These are phyloP conservation scores for Callimorpha dominula DNA, from an alignment of 2,888 invertebrate genomes.

Conservation along the genomic window DNA sequence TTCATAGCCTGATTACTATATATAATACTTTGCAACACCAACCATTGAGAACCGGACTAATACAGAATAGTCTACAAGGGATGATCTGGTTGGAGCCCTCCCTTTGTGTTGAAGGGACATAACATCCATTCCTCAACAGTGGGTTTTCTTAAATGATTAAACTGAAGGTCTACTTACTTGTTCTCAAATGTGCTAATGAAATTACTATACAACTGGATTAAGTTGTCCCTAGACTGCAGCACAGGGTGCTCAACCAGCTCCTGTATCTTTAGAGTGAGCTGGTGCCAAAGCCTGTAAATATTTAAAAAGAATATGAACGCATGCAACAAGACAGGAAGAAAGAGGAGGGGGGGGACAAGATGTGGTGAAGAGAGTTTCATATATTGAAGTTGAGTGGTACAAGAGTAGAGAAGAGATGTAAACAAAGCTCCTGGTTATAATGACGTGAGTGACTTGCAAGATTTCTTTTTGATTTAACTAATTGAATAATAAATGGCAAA, in stretches of 20 bases:
- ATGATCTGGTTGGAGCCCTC: no score
- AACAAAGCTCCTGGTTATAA: not conserved
- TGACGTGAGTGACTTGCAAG: not conserved
- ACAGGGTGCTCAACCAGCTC: slow-evolving; percentile 93
- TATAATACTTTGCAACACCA: no score
- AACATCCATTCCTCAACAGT: no score
- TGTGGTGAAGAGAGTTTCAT: no score
- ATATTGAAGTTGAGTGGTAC: no score
- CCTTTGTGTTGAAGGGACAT: no score
- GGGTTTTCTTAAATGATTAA: not conserved
- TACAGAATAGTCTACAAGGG: no score
- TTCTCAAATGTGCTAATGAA: slow-evolving; percentile 98
- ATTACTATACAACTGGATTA: slow-evolving; percentile 95
- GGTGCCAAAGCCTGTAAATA: slow-evolving; percentile 96
- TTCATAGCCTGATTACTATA: no score
- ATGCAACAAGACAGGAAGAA: not conserved
- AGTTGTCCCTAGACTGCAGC: slow-evolving; percentile 91
- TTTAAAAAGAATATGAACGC: not conserved
- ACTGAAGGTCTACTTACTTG: slow-evolving; percentile 89
- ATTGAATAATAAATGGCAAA: no score
- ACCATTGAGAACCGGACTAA: no score
- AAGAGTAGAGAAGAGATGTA: no score
- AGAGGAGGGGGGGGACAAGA: no score
- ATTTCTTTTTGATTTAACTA: not conserved
- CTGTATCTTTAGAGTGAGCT: slow-evolving; percentile 94